These are phyloP conservation scores for Nesogale talazaci DNA, from an alignment of 2,113 vertebrate genomes.

Conservation along the genomic window DNA sequence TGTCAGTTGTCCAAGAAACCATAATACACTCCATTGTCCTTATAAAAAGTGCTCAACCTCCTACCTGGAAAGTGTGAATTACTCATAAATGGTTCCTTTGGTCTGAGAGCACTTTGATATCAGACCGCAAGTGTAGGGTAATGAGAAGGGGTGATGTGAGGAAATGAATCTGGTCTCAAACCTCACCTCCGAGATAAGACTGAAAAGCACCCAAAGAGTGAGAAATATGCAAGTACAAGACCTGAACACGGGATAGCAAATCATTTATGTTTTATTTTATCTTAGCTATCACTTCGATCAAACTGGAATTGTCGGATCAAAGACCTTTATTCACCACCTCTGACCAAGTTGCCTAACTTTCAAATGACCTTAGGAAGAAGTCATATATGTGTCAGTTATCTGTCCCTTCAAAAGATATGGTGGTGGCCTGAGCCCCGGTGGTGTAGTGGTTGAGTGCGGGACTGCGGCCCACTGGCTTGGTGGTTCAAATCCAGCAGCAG, in stretches of 20 bases:
- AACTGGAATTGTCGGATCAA: neutral
- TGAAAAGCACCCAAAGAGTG: neutral
- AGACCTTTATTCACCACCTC: neutral
- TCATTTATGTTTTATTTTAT: slow-evolving; percentile 36
- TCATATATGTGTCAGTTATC: neutral
- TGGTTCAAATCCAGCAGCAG: too few relatives aligned
- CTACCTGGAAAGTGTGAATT: neutral
- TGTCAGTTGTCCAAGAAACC: neutral
- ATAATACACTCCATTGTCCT: neutral
- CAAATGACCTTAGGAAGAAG: slow-evolving; percentile 26
- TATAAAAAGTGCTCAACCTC: neutral
- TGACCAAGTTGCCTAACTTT: neutral
- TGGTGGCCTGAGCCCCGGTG: too few relatives aligned
- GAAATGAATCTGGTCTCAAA: slow-evolving; percentile 5
- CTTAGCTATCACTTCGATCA: slow-evolving; percentile 15
- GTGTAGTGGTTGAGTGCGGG: too few relatives aligned
- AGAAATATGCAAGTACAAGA: neutral
- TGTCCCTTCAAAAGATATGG: neutral
- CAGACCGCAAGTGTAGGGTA: neutral
- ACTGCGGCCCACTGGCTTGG: too few relatives aligned
- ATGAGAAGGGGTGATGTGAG: neutral
- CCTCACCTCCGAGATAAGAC: neutral
- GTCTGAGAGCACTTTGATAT: neutral
- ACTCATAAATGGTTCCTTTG: neutral
- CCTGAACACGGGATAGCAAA: neutral